Conservation (phyloP, 2,888 invertebrate genomes). For the Empis livida region DNA sequence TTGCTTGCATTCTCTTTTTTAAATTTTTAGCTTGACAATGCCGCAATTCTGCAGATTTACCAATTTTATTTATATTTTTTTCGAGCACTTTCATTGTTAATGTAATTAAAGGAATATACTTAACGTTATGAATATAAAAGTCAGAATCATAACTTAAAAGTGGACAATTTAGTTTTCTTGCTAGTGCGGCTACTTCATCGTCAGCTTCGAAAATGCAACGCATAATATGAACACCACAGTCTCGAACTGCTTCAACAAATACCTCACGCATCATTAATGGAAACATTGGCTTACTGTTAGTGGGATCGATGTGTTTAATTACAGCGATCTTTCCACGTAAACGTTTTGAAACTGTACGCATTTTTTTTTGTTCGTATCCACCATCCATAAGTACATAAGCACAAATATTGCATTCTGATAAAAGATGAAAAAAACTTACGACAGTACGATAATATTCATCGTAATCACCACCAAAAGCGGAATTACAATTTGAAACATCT, state of each 20-base stretch:
- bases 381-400: slow-evolving; percentile 72
- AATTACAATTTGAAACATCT: slow-evolving; percentile 44
- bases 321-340: slow-evolving; percentile 45
- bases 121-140: slow-evolving; percentile 77
- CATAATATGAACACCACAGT: slow-evolving; percentile 51
- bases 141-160: slow-evolving; percentile 90
- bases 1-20: slow-evolving; percentile 18
- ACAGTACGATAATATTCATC: slow-evolving; percentile 57
- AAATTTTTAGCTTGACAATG: slow-evolving; percentile 25
- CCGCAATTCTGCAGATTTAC: slow-evolving; percentile 9
- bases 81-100: slow-evolving; percentile 40
- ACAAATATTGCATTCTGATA: slow-evolving; percentile 55
- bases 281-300: slow-evolving; percentile 48
- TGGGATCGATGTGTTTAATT: slow-evolving; percentile 43
- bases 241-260: slow-evolving; percentile 54
- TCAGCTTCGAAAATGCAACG: slow-evolving; percentile 85
- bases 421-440: slow-evolving; percentile 51
- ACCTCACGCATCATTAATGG: slow-evolving; percentile 63
- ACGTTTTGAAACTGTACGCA: slow-evolving; percentile 49
- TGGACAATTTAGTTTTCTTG: slow-evolving; percentile 65
- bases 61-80: slow-evolving; percentile 13
- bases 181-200: slow-evolving; percentile 70
- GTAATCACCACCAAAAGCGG: slow-evolving; percentile 78
- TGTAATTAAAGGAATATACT: slow-evolving; percentile 65
- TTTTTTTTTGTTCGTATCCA: slow-evolving; percentile 56